phyloP scores from a whole-genome alignment of 2,888 invertebrate genomes.

The Zhuqinia jingwanae region DNA sequence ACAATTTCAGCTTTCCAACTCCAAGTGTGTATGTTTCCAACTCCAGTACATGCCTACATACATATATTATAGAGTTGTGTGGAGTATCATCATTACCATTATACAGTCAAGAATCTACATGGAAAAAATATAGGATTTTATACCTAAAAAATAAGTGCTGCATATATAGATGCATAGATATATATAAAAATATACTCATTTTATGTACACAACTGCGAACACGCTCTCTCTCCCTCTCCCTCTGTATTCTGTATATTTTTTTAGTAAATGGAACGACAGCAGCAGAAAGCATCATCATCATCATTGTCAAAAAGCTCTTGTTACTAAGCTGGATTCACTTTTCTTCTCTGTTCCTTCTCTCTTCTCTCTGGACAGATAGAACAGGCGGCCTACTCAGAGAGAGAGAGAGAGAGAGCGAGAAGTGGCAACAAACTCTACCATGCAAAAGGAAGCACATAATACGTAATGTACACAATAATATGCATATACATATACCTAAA shows the following conservation, averaged over 20 bases:
- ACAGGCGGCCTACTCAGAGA: constrained; percentile 12
- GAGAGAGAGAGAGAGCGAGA: not conserved
- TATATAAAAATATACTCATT: not conserved
- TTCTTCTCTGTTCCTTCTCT: not conserved
- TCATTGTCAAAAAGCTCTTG: constrained; percentile 1
- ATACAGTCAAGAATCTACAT: not conserved
- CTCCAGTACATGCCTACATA: too few species aligned
- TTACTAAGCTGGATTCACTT: constrained; percentile 35
- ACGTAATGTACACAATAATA: constrained; percentile 1
- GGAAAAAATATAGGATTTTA: not conserved
- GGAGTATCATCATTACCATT: too few species aligned
- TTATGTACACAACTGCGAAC: not conserved
- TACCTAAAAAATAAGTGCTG: not conserved
- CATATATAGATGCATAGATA: not conserved
- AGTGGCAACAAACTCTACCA: not conserved
- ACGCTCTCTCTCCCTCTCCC: too few species aligned
- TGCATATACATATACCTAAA: not conserved
- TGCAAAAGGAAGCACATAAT: not conserved
- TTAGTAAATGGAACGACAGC: not conserved
- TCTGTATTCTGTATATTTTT: not conserved
- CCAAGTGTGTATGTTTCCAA: not conserved
- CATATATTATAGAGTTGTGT: too few species aligned
- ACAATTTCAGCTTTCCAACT: too few species aligned
- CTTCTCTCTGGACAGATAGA: constrained; percentile 23
- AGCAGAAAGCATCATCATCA: constrained; percentile 19